Evolutionary conservation across 2,888 invertebrate species (phyloP).

Genomic region (Papilio protenor): DNA sequence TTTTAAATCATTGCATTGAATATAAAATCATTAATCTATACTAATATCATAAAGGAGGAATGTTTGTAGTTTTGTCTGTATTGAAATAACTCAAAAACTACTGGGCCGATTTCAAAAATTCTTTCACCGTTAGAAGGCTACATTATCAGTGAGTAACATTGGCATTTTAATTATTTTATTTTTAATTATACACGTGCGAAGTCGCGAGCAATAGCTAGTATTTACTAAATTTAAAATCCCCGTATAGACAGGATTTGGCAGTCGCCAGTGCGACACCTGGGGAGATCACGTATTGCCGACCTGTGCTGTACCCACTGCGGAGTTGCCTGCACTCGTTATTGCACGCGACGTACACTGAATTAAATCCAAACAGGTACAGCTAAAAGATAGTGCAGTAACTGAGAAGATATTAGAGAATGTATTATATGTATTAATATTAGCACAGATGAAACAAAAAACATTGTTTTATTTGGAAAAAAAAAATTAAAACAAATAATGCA

Average conservation of each 20-base stretch:
- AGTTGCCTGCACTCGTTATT: constrained; percentile 19
- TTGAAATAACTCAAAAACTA: too few relatives aligned
- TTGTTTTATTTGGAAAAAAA: too few relatives aligned
- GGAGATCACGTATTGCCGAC: constrained; percentile 25
- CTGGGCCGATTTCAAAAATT: too few relatives aligned
- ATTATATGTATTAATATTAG: too few relatives aligned
- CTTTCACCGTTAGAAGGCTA: too few relatives aligned
- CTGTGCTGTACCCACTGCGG: constrained; percentile 20
- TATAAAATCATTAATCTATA: background rate
- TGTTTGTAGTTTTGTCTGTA: too few relatives aligned
- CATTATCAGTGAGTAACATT: too few relatives aligned
- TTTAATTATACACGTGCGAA: too few relatives aligned
- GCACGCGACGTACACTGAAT: constrained; percentile 27
- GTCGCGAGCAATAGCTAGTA: too few relatives aligned
- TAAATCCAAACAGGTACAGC: background rate
- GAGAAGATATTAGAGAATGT: background rate
- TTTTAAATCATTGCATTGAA: background rate
- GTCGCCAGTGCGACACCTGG: constrained; percentile 1
- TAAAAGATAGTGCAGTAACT: background rate
- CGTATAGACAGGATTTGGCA: constrained; percentile 2
- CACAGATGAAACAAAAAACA: too few relatives aligned
- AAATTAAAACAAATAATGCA: too few relatives aligned
- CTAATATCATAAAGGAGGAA: too few relatives aligned
- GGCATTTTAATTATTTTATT: background rate
- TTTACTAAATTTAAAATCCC: background rate